Percentiles rank a stretch among this genome's conserved stretches.
Conservation (phyloP, 2,113 vertebrate genomes). For the Zonotrichia leucophrys region DNA sequence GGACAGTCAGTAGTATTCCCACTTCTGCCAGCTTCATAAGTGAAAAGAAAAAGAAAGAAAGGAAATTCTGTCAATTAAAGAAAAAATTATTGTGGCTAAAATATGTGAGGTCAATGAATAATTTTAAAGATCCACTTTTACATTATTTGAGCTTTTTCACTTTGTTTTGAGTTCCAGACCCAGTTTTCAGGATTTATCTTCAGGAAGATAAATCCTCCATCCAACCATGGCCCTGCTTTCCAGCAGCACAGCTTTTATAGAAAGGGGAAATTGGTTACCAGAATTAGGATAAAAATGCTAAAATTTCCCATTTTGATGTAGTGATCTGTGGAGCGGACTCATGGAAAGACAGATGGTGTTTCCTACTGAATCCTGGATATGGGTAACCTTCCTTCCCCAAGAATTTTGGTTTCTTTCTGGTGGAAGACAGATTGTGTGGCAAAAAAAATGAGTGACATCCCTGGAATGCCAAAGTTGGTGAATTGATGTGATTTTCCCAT, state of each 20-base stretch:
- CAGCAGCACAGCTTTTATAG: neutral
- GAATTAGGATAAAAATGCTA: neutral
- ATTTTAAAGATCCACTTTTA: neutral
- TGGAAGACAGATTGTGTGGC: neutral
- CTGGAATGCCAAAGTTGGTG: fast-evolving
- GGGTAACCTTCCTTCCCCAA: neutral
- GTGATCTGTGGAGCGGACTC: neutral
- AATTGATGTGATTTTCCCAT: neutral
- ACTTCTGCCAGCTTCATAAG: neutral
- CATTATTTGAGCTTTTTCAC: neutral
- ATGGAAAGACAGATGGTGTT: neutral
- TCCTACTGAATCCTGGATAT: neutral
- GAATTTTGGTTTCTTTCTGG: neutral
- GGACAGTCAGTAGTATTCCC: neutral
- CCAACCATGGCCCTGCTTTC: neutral
- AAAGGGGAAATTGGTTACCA: neutral
- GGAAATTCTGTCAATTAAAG: neutral
- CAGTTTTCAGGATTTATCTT: neutral
- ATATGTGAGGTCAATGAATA: neutral
- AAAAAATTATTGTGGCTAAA: neutral
- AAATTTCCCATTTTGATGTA: neutral
- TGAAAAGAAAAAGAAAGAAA: neutral
- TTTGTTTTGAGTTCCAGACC: neutral
- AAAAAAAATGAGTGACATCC: neutral
- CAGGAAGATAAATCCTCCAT: neutral